Base-by-base conservation (phyloP, 2,888 invertebrate species). In the Automeris io region DNA sequence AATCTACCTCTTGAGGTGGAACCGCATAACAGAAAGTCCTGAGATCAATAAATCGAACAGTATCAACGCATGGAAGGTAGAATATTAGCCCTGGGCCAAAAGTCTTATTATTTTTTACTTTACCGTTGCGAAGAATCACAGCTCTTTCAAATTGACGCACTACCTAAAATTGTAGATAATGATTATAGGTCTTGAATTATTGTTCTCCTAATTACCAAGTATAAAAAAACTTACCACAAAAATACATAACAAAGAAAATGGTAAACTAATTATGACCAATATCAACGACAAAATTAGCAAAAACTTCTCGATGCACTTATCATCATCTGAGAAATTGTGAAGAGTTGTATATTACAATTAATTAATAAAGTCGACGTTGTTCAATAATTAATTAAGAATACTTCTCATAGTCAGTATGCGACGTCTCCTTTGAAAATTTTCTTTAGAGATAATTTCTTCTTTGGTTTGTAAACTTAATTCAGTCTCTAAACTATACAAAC, bases 21-120 rank as follows among this genome's bases (percentile, higher is more conserved):
- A 98, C 95, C 76, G 95, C 94, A 69, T 97, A 96, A 2, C 95
- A 94, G 1, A 95, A 92, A 1, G 96, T 95, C 45, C 97, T 89
- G 39, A 97, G 85, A 74, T 98, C 97, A 22, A 96, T 93, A 68
- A 91, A 95, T 37, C 92, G 91, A 63, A 95, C 93, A 40, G 90
- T 90, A 70, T 96, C 97, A 39, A 97, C 92, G 75, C 97, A 98
- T 0, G 97, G 97, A 46, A 97, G 81, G 18, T 95, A 91, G 74
- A 95, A 96, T 63, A 96, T 93, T 46, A 96, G 92, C 4, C 95
- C 95, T 24, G 94, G 91, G 0, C 95, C 94, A 44, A 91, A 88
- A 1, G 91, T 90, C 3, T 90, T 90, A 13, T 91, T 91, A 33
- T 85, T 82, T 35, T 86, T 77, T 25, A 95, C 70, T 45, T 95